Base-by-base conservation (phyloP, 1,140 invertebrate genomes). In the Neodiprion lecontei region DNA sequence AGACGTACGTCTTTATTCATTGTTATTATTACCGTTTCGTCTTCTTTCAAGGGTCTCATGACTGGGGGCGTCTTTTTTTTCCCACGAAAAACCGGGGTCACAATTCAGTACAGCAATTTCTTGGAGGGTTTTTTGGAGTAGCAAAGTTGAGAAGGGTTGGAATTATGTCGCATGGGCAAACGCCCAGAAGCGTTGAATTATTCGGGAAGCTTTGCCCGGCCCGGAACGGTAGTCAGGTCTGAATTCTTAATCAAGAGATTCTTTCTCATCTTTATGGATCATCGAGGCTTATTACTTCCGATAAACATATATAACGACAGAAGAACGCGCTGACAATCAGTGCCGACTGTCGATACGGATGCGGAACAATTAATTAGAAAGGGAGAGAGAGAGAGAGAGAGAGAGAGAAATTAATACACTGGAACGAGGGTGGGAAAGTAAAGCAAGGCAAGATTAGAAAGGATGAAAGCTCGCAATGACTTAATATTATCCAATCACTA, bases 131-230 rank as follows among this genome's bases (percentile, higher is more conserved):
- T 12, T 12, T 14, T 12, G 9, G 53, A 17, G 53, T 9, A 5
- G 53, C 11, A 61, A 61, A 61, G 53, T 61, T 61, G 53, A 61
- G 53, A 61, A 7, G 53, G 53, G 53, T 61, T 61, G 53, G n/a
- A 61, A 61, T 61, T 61, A 61, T 61, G 53, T 5, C 53, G 53
- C n/a, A 17, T 5, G n/a, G 3, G 5, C 53, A 9, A 17, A 61
- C 53, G n/a, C 53, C 53, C 53, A 61, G 53, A 61, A 61, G 53
- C 53, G 53, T 14, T 61, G 53, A 61, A 61, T 61, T 61, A 61
- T 61, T 61, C n/a, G 11, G n/a, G 53, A 61, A 61, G 11, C 53
- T 40, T 40, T 40, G 28, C 53, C 50, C 11, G 53, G 53, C 11
- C 53, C 8, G 53, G 7, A 5, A 61, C n/a, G 11, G 53, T 17